Conservation (phyloP, 37 sponge, comb jelly and placozoan species). For the Spongilla lacustris region DNA sequence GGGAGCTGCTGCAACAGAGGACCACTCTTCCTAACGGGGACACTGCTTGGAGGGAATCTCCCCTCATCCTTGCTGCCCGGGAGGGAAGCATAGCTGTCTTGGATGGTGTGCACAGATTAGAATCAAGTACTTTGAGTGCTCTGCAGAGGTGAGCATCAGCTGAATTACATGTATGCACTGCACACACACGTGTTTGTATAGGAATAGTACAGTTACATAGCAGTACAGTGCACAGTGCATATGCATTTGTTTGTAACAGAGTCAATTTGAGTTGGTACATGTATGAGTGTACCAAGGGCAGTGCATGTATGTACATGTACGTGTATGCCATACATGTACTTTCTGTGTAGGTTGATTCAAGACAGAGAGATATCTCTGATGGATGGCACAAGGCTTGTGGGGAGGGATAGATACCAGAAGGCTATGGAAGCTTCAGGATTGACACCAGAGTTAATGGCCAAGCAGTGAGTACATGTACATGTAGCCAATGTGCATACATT, state of each 20-base stretch:
- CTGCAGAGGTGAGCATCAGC: slow-evolving; percentile 60
- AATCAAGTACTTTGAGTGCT: slow-evolving; percentile 71
- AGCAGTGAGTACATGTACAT: slow-evolving; percentile 36
- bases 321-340: too few relatives aligned
- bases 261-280: too few relatives aligned
- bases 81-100: slow-evolving; percentile 77
- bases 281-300: too few relatives aligned
- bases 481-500: neutral
- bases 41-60: slow-evolving; percentile 79
- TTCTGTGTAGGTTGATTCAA: slow-evolving; percentile 57
- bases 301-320: too few relatives aligned
- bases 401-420: slow-evolving; percentile 21
- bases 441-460: slow-evolving; percentile 46
- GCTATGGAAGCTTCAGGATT: slow-evolving; percentile 37
- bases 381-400: slow-evolving; percentile 67
- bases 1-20: slow-evolving; percentile 90
- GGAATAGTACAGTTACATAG: too few relatives aligned
- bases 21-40: slow-evolving; percentile 79
- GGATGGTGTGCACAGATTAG: slow-evolving; percentile 85
- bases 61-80: slow-evolving; percentile 79
- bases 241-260: too few relatives aligned
- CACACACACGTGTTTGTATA: too few relatives aligned
- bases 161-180: neutral
- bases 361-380: slow-evolving; percentile 69
- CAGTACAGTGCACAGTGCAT: too few relatives aligned